These are phyloP conservation scores for Muscicapa adusta DNA, from an alignment of 2,113 vertebrate species.

Conservation along the genomic window DNA sequence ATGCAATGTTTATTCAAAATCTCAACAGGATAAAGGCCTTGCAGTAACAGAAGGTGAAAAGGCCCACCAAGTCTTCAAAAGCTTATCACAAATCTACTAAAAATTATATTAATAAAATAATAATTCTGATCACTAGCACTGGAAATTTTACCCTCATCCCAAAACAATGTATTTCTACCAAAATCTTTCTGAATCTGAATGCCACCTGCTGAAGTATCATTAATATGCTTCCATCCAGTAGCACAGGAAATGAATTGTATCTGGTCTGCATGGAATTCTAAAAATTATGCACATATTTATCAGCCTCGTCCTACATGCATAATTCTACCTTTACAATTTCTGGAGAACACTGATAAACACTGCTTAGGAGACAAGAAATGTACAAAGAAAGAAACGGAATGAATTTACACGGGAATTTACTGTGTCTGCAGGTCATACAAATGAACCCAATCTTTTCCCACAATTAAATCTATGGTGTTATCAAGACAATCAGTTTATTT, in stretches of 20 bases:
- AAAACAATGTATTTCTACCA: neutral
- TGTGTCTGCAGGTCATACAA: constrained; percentile 48
- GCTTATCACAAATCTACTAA: neutral
- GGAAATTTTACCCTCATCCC: neutral
- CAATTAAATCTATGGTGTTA: constrained; percentile 70
- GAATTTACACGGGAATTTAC: constrained; percentile 57
- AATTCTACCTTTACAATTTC: constrained; percentile 48
- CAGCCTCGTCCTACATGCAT: constrained; percentile 9
- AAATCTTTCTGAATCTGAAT: neutral
- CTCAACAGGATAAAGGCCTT: neutral
- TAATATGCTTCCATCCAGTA: neutral
- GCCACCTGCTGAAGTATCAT: neutral
- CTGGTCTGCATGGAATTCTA: neutral
- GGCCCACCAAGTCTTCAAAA: neutral
- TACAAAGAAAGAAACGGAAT: constrained; percentile 46
- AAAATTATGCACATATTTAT: constrained; percentile 60
- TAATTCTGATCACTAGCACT: neutral
- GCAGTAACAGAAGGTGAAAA: neutral
- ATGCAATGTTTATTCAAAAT: neutral
- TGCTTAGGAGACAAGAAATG: constrained; percentile 33
- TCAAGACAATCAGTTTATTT: constrained; percentile 76
- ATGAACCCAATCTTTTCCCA: constrained; percentile 49
- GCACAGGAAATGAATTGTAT: constrained; percentile 17
- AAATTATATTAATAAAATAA: neutral
- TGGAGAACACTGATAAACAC: constrained; percentile 40